Base-by-base conservation (phyloP, 1,140 invertebrate species). In the Anoplophora glabripennis region DNA sequence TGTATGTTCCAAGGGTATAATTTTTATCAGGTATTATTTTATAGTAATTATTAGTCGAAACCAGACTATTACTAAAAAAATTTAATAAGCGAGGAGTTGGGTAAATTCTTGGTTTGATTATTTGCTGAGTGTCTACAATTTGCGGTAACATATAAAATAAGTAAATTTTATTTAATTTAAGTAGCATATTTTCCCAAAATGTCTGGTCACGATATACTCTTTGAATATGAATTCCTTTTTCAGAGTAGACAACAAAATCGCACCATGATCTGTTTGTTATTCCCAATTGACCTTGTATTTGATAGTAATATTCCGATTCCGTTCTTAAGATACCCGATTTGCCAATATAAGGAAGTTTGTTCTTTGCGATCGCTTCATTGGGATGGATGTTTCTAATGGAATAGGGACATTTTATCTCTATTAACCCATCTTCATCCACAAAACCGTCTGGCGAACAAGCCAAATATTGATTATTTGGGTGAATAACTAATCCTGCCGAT, bases 181-280 rank as follows among this genome's bases (percentile, higher is more conserved):
- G 9, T 1, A 45, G 14, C 42, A 4, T 45, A 9, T 11, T 9
- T 10, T 15, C 21, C 42, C 42, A 45, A 15, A 12, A 15, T 45
- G 14, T 45, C 9, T 11, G 14, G 21, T 42, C n/a, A 4, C 40
- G 5, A 5, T 7, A 14, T 7, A 42, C 17, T 42, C 42, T 45
- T 14, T 45, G 14, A 45, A 45, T 45, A 17, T 17, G 3, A 12
- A 45, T 12, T 17, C 21, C 14, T 45, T 45, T 45, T 12, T 4
- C 3, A 12, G 14, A 45, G 14, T 45, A 45, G 1, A 45, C 11
- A 11, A 45, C 42, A 45, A 45, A 45, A 15, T 14, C 12, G 14
- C 42, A 45, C 42, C 42, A 45, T 10, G 4, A 18, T 45, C 42
- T 45, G n/a, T n/a, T n/a, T n/a, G n/a, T n/a, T n/a, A 45, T 45